A percentile compares a stretch with the other conserved stretches of the same genome.
These are phyloP conservation scores for Tetramorium parvispinum DNA, from an alignment of 1,140 invertebrate genomes.

Conservation along the genomic window DNA sequence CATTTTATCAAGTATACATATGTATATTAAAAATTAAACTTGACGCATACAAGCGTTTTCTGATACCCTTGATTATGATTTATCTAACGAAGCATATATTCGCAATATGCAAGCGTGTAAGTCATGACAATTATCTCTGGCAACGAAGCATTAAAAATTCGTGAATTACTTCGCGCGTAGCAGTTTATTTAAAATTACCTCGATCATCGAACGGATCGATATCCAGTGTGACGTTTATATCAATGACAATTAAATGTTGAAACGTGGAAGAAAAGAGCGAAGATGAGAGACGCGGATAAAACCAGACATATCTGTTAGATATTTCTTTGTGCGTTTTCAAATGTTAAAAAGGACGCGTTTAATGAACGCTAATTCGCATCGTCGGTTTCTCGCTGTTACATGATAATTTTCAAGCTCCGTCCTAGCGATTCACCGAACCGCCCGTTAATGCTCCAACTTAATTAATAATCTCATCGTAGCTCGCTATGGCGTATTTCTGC, in stretches of 20 bases:
- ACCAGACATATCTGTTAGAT: not conserved
- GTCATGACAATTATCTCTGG: slow-evolving; percentile 24
- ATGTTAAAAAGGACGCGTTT: slow-evolving; percentile 26
- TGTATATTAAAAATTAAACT: not conserved
- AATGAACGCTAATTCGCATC: slow-evolving; percentile 54
- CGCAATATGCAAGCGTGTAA: not conserved
- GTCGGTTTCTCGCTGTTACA: not conserved
- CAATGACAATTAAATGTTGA: not conserved
- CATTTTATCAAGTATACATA: not conserved
- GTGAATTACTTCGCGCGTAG: slow-evolving; percentile 14
- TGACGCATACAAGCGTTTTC: not conserved
- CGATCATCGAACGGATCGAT: not conserved
- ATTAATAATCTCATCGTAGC: slow-evolving; percentile 61
- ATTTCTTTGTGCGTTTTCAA: slow-evolving; percentile 10
- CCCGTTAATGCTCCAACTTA: slow-evolving; percentile 51
- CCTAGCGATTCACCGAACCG: not conserved
- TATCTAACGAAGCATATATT: slow-evolving; percentile 18
- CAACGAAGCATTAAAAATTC: slow-evolving; percentile 39
- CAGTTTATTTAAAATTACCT: not conserved
- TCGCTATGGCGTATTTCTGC: not conserved
- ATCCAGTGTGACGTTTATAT: not conserved
- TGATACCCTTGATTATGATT: not conserved
- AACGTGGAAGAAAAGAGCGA: not conserved
- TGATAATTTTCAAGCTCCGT: slow-evolving; percentile 45
- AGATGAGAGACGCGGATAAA: not conserved